phyloP scores from a whole-genome alignment of 2,888 invertebrate genomes.

The Agrenia bidenticulata region DNA sequence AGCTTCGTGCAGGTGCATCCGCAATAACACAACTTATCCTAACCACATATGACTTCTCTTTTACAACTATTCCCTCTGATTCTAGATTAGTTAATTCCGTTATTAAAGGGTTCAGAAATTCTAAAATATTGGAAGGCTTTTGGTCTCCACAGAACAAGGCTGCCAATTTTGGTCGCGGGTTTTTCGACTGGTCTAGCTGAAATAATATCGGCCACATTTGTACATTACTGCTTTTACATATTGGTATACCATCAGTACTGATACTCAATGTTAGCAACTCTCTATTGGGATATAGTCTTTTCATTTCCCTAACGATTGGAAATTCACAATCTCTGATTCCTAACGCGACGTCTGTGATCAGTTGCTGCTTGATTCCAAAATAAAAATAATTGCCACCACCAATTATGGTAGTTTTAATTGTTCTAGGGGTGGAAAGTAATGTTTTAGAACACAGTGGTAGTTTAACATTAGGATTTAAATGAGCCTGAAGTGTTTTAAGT shows the following conservation, averaged over 20 bases:
- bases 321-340: too few species aligned
- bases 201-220: constrained; percentile 12
- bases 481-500: neutral
- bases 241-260: neutral
- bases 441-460: too few species aligned
- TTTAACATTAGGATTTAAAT: too few species aligned
- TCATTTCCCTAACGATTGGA: too few species aligned
- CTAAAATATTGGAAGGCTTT: neutral
- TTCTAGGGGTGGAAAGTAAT: neutral
- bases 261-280: neutral
- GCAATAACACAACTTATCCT: constrained; percentile 3
- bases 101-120: neutral
- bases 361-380: neutral
- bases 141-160: neutral
- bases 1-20: constrained; percentile 8
- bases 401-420: neutral
- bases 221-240: neutral
- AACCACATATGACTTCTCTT: neutral
- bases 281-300: too few species aligned
- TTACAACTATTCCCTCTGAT: too few species aligned
- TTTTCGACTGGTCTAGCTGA: too few species aligned
- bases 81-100: neutral
- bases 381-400: neutral
- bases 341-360: neutral
- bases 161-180: too few species aligned